A percentile compares a stretch with the other conserved stretches of the same genome.
phyloP scores from a whole-genome alignment of 1,140 invertebrate genomes.

The Drosophila ironensis region DNA sequence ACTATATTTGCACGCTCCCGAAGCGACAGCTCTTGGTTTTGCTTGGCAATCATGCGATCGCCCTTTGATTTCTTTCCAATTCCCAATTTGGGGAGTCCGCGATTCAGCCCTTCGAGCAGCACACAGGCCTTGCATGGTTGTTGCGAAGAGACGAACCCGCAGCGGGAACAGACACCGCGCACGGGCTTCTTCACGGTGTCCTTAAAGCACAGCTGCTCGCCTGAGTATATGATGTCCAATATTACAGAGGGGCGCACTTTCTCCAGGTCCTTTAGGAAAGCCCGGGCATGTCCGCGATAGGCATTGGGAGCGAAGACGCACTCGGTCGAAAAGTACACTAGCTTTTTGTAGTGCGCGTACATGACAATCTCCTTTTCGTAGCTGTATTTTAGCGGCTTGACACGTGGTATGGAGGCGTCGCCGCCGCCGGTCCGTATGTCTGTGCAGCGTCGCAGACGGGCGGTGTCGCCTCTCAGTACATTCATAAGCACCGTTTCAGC shows the following conservation, averaged over 20 bases:
- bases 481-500: conserved; percentile 99
- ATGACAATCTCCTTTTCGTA: conserved; percentile 99
- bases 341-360: conserved; percentile 98
- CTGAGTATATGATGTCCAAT: conserved; percentile 98
- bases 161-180: conserved; percentile 91
- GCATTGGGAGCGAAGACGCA: conserved; percentile 99
- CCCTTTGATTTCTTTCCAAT: conserved; percentile 93
- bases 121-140: conserved; percentile 98
- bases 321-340: conserved; percentile 99
- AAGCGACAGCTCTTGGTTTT: conserved; percentile 72
- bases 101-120: conserved; percentile 96
- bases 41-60: conserved; percentile 85
- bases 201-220: conserved; percentile 93
- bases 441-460: conserved; percentile 94
- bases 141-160: conserved; percentile 98
- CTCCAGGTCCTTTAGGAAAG: conserved; percentile 97
- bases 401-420: conserved; percentile 94
- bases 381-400: conserved; percentile 99
- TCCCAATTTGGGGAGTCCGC: conserved; percentile 93
- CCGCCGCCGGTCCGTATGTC: conserved; percentile 92
- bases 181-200: conserved; percentile 91
- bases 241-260: conserved; percentile 96
- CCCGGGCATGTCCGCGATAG: conserved; percentile 96
- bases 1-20: conserved; percentile 76
- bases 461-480: conserved; percentile 97